phyloP scores from a whole-genome alignment of 2,888 invertebrate genomes.

The Lasioglossum malachurum region DNA sequence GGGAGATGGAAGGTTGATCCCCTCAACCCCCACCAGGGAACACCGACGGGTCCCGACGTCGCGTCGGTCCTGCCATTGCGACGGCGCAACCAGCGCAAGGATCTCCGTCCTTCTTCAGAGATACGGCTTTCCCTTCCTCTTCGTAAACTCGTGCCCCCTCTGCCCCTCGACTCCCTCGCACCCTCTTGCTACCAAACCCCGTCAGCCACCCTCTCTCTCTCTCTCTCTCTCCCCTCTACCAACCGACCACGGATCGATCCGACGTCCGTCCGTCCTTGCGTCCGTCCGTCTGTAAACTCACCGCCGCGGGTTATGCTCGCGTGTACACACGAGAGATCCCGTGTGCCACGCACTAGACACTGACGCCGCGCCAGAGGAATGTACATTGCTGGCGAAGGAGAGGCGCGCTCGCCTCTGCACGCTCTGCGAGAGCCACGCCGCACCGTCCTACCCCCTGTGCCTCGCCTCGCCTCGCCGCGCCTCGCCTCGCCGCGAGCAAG shows the following conservation, averaged over 20 bases:
- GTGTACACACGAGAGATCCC: conserved; percentile 51
- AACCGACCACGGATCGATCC: conserved; percentile 70
- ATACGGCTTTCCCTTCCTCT: conserved; percentile 44
- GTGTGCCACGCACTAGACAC: conserved; percentile 24
- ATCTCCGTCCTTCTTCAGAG: conserved; percentile 65
- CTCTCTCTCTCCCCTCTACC: conserved; percentile 53
- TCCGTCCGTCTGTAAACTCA: conserved; percentile 65
- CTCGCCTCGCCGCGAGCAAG: neutral
- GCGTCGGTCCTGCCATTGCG: conserved; percentile 68
- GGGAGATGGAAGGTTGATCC: conserved; percentile 50
- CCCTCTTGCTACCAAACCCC: conserved; percentile 22
- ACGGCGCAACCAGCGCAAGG: conserved; percentile 69
- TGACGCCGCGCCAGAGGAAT: neutral
- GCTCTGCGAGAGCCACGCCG: neutral
- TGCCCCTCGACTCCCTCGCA: conserved; percentile 6
- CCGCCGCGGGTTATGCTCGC: conserved; percentile 55
- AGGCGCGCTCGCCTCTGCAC: neutral
- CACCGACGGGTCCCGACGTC: conserved; percentile 60
- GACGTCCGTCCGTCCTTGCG: conserved; percentile 70
- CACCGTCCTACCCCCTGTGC: neutral
- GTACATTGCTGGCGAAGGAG: neutral
- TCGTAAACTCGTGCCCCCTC: neutral
- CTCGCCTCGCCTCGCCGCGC: neutral
- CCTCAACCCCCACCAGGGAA: conserved; percentile 34
- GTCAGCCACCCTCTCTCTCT: conserved; percentile 30